A percentile compares a stretch with the other conserved stretches of the same genome.
Conservation (phyloP, 2,797 vertebrate species). For the Melopsittacus undulatus region DNA sequence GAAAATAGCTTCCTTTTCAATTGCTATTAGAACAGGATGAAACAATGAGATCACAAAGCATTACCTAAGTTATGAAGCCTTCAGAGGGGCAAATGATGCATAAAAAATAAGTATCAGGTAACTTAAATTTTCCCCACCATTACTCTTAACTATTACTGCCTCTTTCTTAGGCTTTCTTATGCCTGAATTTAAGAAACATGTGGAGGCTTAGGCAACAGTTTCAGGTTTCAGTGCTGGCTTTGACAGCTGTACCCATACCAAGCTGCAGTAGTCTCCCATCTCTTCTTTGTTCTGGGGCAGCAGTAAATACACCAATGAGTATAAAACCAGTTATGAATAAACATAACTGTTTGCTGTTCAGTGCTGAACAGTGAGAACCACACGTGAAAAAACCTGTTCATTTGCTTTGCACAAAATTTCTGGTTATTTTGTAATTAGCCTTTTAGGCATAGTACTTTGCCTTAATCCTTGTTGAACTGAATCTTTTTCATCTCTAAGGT, state of each 20-base stretch:
- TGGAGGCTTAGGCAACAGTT: not conserved
- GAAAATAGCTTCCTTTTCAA: not conserved
- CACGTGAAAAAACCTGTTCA: not conserved
- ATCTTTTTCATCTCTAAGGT: not conserved
- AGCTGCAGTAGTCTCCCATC: not conserved
- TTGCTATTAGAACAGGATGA: not conserved
- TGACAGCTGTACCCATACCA: not conserved
- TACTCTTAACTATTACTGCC: not conserved
- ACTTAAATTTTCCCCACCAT: not conserved
- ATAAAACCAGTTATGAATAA: not conserved
- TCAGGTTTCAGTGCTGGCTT: not conserved
- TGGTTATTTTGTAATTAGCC: not conserved
- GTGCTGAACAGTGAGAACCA: accelerated
- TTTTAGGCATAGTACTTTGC: not conserved
- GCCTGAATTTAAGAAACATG: not conserved
- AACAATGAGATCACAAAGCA: not conserved
- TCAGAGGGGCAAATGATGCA: not conserved
- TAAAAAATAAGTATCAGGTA: not conserved
- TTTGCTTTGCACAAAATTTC: not conserved
- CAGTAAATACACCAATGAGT: not conserved
- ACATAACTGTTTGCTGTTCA: not conserved
- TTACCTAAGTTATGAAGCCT: not conserved
- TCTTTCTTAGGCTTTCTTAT: not conserved
- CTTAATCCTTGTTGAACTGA: not conserved
- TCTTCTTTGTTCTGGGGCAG: not conserved